phyloP scores from a whole-genome alignment of 2,888 invertebrate species.

The Phyllotreta cruciferae region DNA sequence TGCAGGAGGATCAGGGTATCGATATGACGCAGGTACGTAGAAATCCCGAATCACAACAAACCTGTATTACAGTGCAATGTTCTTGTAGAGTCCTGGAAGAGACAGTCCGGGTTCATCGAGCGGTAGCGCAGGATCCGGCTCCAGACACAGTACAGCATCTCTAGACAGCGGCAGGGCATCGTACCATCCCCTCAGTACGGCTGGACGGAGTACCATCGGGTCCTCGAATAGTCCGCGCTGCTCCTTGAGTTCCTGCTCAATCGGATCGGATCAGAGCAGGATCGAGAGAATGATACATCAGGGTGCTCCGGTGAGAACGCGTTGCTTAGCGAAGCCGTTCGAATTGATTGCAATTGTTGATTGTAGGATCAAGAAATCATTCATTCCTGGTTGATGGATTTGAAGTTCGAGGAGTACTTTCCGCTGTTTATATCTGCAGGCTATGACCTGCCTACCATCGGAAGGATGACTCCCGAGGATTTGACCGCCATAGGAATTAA shows the following conservation, averaged over 20 bases:
- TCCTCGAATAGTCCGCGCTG: conserved; percentile 70
- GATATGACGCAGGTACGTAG: conserved; percentile 78
- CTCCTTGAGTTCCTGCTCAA: conserved; percentile 79
- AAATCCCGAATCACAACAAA: not conserved
- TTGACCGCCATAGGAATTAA: conserved; percentile 89
- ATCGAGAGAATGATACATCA: conserved; percentile 80
- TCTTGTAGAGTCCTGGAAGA: conserved; percentile 83
- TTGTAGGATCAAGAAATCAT: conserved; percentile 90
- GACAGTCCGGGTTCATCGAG: conserved; percentile 91
- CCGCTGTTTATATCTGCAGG: conserved; percentile 92
- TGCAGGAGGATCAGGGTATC: conserved; percentile 88
- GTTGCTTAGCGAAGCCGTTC: not conserved
- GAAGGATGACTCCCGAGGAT: conserved; percentile 99
- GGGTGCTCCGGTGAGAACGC: conserved; percentile 66
- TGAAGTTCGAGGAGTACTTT: conserved; percentile 95
- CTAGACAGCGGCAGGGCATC: conserved; percentile 93
- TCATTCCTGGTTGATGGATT: conserved; percentile 91
- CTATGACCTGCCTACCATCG: conserved; percentile 96
- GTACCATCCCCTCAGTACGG: conserved; percentile 67
- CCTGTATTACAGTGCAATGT: not conserved
- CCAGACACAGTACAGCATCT: conserved; percentile 87
- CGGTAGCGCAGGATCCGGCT: conserved; percentile 86
- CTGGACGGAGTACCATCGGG: conserved; percentile 60
- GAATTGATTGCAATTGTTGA: conserved; percentile 14
- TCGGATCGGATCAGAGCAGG: conserved; percentile 72